phyloP scores from a whole-genome alignment of 2,113 vertebrate genomes.

The Sprattus sprattus region DNA sequence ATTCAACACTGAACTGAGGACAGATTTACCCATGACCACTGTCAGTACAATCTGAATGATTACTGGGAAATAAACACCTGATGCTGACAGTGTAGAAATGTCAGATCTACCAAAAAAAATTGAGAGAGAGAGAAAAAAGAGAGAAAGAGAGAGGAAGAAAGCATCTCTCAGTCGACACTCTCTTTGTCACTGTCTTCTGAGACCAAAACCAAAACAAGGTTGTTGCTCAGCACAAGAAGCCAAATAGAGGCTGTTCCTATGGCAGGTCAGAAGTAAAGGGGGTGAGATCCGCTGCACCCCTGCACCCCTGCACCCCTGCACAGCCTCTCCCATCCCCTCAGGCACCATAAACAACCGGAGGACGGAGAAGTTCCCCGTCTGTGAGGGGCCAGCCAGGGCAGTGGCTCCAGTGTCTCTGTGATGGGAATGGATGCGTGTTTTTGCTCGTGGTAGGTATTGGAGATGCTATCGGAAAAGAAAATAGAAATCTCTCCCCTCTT shows the following conservation, averaged over 20 bases:
- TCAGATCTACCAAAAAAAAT: slow-evolving; percentile 67
- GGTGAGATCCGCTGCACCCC: slow-evolving; percentile 24
- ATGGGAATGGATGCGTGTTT: slow-evolving; percentile 48
- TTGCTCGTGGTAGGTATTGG: slow-evolving; percentile 48
- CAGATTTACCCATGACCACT: slow-evolving; percentile 51
- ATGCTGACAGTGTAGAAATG: slow-evolving; percentile 68
- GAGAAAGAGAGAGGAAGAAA: not conserved
- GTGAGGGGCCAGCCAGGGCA: slow-evolving; percentile 30
- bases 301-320: not conserved
- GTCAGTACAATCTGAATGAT: slow-evolving; percentile 70
- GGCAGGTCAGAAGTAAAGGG: not conserved
- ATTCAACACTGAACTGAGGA: not conserved
- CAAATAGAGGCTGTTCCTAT: not conserved
- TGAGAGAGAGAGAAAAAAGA: not conserved
- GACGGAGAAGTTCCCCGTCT: slow-evolving; percentile 44
- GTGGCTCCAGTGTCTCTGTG: slow-evolving; percentile 46
- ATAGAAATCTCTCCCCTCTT: slow-evolving; percentile 27
- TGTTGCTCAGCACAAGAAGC: not conserved
- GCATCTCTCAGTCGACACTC: not conserved
- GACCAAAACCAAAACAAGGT: not conserved
- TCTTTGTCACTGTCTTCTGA: slow-evolving; percentile 1
- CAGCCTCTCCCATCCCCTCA: slow-evolving; percentile 42
- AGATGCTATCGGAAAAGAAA: slow-evolving; percentile 43
- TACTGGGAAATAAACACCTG: slow-evolving; percentile 69
- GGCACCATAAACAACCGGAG: slow-evolving; percentile 63